Evolutionary conservation across 2,797 vertebrate species (phyloP).

Genomic region (Pantherophis alleghaniensis): DNA sequence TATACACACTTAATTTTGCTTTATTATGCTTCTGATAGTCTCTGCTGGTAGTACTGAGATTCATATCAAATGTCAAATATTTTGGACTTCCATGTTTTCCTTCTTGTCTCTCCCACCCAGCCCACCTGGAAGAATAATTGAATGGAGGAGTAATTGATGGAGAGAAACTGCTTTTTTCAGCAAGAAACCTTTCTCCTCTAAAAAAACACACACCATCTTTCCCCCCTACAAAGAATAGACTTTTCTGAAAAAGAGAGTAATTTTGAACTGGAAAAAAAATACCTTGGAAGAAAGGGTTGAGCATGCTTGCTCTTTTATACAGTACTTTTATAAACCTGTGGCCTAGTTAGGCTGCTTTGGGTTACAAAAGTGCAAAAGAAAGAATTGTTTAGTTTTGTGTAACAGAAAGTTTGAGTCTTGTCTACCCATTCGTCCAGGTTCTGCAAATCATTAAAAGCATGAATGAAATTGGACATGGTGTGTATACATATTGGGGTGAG

Average conservation of each 20-base stretch:
- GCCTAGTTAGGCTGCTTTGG: background rate
- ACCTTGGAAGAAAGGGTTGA: background rate
- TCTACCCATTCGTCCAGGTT: background rate
- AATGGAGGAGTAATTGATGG: background rate
- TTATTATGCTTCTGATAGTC: background rate
- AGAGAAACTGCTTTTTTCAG: background rate
- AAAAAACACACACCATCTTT: background rate
- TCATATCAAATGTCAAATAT: background rate
- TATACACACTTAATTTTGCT: background rate
- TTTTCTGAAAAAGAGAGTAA: background rate
- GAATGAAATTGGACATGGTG: background rate
- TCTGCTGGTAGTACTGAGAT: background rate
- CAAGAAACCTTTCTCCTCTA: background rate
- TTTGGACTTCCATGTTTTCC: background rate
- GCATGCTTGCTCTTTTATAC: background rate
- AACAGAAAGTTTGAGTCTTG: background rate
- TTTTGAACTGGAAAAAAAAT: background rate
- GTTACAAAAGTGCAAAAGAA: background rate
- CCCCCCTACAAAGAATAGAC: background rate
- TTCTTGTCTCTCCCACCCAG: no score
- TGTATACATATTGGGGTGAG: background rate
- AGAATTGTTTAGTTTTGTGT: background rate
- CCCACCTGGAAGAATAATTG: background rate
- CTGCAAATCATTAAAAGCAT: background rate
- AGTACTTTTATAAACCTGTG: background rate